phyloP scores from a whole-genome alignment of 2,888 invertebrate genomes.

The Melinaea marsaeus region DNA sequence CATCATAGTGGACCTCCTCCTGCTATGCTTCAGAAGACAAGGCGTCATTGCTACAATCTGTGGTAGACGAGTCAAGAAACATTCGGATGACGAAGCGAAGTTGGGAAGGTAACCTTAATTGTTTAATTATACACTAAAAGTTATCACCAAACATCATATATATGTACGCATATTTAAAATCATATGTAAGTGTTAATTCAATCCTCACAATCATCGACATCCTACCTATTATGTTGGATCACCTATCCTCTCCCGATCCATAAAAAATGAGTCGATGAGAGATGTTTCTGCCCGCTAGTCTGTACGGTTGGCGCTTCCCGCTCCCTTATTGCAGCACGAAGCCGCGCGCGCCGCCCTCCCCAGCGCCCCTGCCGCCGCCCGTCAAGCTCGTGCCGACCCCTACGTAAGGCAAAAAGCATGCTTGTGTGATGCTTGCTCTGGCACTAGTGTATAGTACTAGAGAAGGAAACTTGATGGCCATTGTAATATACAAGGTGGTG shows the following conservation, averaged over 20 bases:
- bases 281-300: constrained; percentile 84
- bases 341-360: constrained; percentile 88
- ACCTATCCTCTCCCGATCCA: constrained; percentile 25
- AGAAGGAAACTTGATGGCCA: constrained; percentile 12
- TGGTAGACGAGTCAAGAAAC: constrained; percentile 81
- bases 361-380: constrained; percentile 87
- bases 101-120: constrained; percentile 84
- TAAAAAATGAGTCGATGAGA: constrained; percentile 72
- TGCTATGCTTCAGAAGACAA: constrained; percentile 82
- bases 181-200: constrained; percentile 22
- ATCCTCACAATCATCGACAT: constrained; percentile 47
- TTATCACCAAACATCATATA: constrained; percentile 23
- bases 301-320: constrained; percentile 97
- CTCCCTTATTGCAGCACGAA: constrained; percentile 96
- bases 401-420: constrained; percentile 78
- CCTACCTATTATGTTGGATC: constrained; percentile 25
- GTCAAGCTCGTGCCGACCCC: constrained; percentile 86
- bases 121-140: constrained; percentile 10
- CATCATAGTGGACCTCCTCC: constrained; percentile 90
- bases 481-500: constrained; percentile 19
- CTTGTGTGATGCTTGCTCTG: constrained; percentile 61
- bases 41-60: constrained; percentile 84
- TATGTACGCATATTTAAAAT: constrained; percentile 15
- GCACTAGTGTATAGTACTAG: constrained; percentile 45
- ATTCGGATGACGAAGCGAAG: constrained; percentile 89